Conservation (phyloP, 2,113 vertebrate genomes). For the Microcebus griseorufus region DNA sequence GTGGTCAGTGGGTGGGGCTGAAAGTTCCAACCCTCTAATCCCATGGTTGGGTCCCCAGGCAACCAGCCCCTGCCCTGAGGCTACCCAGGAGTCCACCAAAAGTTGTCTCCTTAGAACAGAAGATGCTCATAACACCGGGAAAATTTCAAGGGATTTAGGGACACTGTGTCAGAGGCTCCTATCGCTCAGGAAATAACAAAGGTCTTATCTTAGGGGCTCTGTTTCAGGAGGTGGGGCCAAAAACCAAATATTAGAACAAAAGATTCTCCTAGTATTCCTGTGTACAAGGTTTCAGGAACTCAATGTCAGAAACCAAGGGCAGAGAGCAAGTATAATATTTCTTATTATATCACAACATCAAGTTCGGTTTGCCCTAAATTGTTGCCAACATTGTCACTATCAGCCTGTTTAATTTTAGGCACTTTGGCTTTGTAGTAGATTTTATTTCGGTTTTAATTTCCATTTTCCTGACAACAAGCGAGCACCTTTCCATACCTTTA, state of each 20-base stretch:
- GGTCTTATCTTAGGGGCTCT: not conserved
- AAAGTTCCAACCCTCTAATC: not conserved
- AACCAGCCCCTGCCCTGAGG: not conserved
- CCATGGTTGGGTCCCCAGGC: not conserved
- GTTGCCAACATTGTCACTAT: not conserved
- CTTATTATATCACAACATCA: not conserved
- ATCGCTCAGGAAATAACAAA: not conserved
- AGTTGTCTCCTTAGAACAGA: not conserved
- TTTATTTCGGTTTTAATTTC: not conserved
- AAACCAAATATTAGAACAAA: not conserved
- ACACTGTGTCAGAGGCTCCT: not conserved
- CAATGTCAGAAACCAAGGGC: not conserved
- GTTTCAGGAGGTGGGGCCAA: not conserved
- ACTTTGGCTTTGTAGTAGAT: not conserved
- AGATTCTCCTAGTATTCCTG: not conserved
- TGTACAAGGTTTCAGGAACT: not conserved
- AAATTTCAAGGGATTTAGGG: not conserved
- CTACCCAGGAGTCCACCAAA: not conserved
- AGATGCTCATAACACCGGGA: not conserved
- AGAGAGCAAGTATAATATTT: not conserved
- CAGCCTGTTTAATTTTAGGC: constrained; percentile 1
- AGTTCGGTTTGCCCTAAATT: not conserved
- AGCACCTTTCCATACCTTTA: not conserved
- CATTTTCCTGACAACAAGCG: not conserved
- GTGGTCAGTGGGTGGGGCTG: not conserved